Percentiles rank a stretch among this genome's conserved stretches.
These are phyloP conservation scores for Pyrgus malvae DNA, from an alignment of 2,888 invertebrate species.

Conservation along the genomic window DNA sequence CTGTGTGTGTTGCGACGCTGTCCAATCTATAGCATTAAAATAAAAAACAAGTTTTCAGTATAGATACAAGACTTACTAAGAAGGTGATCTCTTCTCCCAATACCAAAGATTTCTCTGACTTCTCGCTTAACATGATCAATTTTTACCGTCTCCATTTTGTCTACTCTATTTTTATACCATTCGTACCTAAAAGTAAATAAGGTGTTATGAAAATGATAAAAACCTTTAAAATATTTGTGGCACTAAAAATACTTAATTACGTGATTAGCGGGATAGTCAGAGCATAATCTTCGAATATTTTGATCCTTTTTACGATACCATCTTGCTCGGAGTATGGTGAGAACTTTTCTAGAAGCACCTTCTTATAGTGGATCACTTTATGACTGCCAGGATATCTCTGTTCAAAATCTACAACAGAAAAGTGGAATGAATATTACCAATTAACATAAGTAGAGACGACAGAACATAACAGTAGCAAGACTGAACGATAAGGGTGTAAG, in stretches of 20 bases:
- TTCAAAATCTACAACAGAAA: conserved; percentile 75
- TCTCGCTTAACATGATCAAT: conserved; percentile 76
- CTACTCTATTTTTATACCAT: conserved; percentile 84
- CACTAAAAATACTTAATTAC: conserved; percentile 45
- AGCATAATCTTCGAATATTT: conserved; percentile 83
- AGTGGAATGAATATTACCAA: no score
- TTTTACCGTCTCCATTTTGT: conserved; percentile 81
- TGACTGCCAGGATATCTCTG: conserved; percentile 88
- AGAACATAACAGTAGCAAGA: no score
- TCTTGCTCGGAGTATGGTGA: conserved; percentile 88
- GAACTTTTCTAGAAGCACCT: conserved; percentile 88
- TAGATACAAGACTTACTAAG: conserved; percentile 77
- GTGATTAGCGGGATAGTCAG: conserved; percentile 63
- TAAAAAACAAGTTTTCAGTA: no score
- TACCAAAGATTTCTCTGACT: conserved; percentile 82
- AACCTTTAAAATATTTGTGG: no score
- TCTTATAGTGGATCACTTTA: conserved; percentile 86
- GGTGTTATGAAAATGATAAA: no score
- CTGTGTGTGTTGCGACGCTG: no score
- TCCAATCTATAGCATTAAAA: no score
- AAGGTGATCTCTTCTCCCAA: conserved; percentile 86
- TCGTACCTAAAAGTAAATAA: conserved; percentile 69
- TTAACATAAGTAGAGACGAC: not conserved
- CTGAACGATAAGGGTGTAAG: no score
- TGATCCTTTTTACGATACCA: conserved; percentile 86